phyloP scores from a whole-genome alignment of 2,797 vertebrate species.

The Ispidina picta region DNA sequence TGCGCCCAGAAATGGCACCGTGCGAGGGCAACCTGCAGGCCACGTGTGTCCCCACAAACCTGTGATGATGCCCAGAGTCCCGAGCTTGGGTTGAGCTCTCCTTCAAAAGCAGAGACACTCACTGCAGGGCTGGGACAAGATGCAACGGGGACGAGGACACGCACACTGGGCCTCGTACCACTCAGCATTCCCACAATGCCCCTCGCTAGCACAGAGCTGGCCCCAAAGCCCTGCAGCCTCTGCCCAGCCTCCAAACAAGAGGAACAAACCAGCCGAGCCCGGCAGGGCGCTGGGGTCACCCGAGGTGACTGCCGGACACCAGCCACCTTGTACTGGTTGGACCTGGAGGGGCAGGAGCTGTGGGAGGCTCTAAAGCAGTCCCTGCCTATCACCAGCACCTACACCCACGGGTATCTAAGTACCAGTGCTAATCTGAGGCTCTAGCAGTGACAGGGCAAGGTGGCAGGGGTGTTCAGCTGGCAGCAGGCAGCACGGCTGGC shows the following conservation, averaged over 20 bases:
- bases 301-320: not conserved
- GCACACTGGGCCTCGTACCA: accelerated
- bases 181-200: not conserved
- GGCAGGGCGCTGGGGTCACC: not conserved
- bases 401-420: slow-evolving; percentile 20
- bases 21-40: not conserved
- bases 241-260: not conserved
- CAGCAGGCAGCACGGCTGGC: not conserved
- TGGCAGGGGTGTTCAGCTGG: not conserved
- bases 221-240: not conserved
- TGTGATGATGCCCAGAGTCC: accelerated
- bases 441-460: slow-evolving; percentile 43
- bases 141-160: not conserved
- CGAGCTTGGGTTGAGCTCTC: not conserved
- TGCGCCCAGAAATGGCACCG: accelerated
- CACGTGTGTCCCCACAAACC: accelerated
- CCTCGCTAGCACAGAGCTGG: accelerated
- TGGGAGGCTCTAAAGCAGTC: not conserved
- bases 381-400: not conserved
- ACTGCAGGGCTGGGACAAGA: not conserved
- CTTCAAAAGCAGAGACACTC: not conserved
- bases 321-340: not conserved
- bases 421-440: slow-evolving; percentile 11
- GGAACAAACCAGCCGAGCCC: not conserved
- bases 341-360: not conserved